Base-by-base conservation (phyloP, 2,113 vertebrate genomes). In the Pteropus alecto region DNA sequence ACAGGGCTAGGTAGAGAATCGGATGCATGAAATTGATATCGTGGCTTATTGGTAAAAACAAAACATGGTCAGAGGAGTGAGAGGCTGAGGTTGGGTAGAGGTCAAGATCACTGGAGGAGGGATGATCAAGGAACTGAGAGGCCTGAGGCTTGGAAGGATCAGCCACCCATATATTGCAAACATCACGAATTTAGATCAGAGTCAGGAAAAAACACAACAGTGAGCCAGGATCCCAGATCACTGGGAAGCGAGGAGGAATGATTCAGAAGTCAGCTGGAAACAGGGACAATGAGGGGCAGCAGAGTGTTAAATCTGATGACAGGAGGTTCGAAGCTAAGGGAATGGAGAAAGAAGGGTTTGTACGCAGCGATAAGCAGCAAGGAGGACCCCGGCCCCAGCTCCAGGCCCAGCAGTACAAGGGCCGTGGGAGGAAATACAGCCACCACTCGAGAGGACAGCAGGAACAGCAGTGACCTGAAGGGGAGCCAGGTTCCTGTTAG, bases 361-460 rank as follows among this genome's bases (percentile, higher is more conserved):
- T 21, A 30, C 0, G 0, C 4, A 13, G 5, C 63, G 30, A 14
- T 33, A 54, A 24, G 30, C n/a, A 61, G 6, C 4, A 28, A 74
- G 28, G 76, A 77, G 35, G 33, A 65, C 51, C 19, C 4, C 67
- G 21, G 74, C 7, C 43, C 68, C 68, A 7, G 12, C 87, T 54
- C n/a, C 18, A 30, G 26, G 38, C 7, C 73, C 48, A 22, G 33
- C 14, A 0, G 46, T 22, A n/a, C 38, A 41, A 68, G 77, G 26
- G 15, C 15, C 11, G 1, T 1, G 19, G 30, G 86, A 54, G n/a
- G 73, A 68, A 33, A 16, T 28, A 2, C 4, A 43, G 51, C 73
- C 26, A 0, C 16, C 0, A 7, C 35, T 56, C 18, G 63, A 58
- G 58, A 73, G 46, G 87, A 9, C 15, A 54, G 43, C 7, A 26